Base-by-base conservation (phyloP, 2,888 invertebrate genomes). In the Luperina testacea region DNA sequence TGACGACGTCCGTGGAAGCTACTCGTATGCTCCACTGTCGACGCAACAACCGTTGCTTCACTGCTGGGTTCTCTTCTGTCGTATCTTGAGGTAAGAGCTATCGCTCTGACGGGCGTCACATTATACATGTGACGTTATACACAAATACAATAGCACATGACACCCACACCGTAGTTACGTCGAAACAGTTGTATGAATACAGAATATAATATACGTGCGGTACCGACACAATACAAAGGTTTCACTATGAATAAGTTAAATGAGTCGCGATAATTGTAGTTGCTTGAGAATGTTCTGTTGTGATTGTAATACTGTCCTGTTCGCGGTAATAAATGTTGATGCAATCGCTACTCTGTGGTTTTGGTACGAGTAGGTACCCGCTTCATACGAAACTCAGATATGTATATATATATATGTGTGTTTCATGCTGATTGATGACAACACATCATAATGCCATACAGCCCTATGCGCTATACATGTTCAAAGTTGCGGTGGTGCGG, bases 231-330 rank as follows among this genome's bases (percentile, higher is more conserved):
- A 13, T 42, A 38, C 59, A 61, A 72, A 70, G 45, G 38, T 65
- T 73, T 77, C 64, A 59, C 64, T 24, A 57, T 70, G 45, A 64
- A 72, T 69, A 80, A 68, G 51, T 51, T 51, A 32, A 38, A 75
- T 57, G 20, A 65, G 9, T 51, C 38, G 75, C 64, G 45, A 59
- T 67, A 24, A 82, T 53, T 38, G 59, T n/a, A 71, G 59, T 61
- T n/a, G 15, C 38, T 77, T 53, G 67, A 61, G 51, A 76, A 65
- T 82, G 65, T 61, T 38, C n/a, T 32, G 27, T 45, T 59, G 61
- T 57, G 76, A 69, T 42, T 71, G 71, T 71, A n/a, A 42, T 20
- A 45, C 51, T 27, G 75, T 72, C 38, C 64, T 69, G 84, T 57
- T 71, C 57, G 38, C 57, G 63, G 48, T 68, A 24, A 59, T 51